These are phyloP conservation scores for Zele albiditarsus DNA, from an alignment of 2,888 invertebrate genomes.

Conservation along the genomic window DNA sequence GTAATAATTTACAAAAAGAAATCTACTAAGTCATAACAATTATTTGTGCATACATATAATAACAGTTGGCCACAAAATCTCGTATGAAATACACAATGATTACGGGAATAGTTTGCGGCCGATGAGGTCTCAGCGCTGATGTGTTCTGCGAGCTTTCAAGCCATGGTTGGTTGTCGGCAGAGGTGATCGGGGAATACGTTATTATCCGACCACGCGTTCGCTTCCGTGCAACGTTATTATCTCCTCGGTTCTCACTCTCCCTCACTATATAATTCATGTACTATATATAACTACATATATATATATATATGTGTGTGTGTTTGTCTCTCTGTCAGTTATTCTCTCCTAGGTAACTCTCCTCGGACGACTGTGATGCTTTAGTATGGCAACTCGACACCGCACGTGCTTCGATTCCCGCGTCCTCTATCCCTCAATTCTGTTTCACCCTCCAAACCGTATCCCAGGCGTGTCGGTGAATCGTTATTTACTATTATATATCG, in stretches of 20 bases:
- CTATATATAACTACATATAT: neutral
- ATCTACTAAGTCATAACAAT: neutral
- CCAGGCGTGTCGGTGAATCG: slow-evolving; percentile 17
- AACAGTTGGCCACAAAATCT: neutral
- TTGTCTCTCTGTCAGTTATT: slow-evolving; percentile 27
- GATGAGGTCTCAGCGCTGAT: slow-evolving; percentile 30
- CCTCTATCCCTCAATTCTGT: slow-evolving; percentile 26
- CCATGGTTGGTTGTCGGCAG: slow-evolving; percentile 22
- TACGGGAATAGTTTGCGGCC: slow-evolving; percentile 39
- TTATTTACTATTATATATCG: slow-evolving; percentile 40
- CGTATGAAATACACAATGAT: slow-evolving; percentile 39
- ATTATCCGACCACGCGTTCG: slow-evolving; percentile 41
- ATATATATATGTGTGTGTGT: neutral
- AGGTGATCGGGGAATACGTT: slow-evolving; percentile 43
- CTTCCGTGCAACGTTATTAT: slow-evolving; percentile 41
- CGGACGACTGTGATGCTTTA: slow-evolving; percentile 14
- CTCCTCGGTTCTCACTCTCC: slow-evolving; percentile 23
- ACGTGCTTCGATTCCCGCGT: slow-evolving; percentile 40
- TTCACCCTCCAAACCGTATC: neutral
- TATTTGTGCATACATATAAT: slow-evolving; percentile 2
- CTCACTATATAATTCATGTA: slow-evolving; percentile 15
- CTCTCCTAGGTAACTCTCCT: slow-evolving; percentile 32
- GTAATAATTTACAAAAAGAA: slow-evolving; percentile 14
- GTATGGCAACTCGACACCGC: slow-evolving; percentile 19
- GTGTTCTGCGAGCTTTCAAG: slow-evolving; percentile 34